phyloP scores from a whole-genome alignment of 2,113 vertebrate species.

The Ailuropoda melanoleuca region DNA sequence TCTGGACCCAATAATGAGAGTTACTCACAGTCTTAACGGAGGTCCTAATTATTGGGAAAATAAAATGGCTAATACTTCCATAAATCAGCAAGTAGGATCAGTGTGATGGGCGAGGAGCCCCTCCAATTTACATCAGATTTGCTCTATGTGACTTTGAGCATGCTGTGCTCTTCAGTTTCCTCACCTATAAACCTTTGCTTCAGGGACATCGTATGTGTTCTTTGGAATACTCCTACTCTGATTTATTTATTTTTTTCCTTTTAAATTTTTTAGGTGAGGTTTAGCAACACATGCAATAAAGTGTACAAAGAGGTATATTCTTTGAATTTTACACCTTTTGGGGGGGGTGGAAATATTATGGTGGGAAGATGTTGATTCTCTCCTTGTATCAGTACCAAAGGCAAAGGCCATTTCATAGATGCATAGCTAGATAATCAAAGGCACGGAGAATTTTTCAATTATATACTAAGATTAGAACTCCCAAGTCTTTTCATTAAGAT shows the following conservation, averaged over 20 bases:
- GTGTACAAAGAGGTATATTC: not conserved
- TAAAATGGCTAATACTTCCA: not conserved
- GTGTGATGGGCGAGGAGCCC: not conserved
- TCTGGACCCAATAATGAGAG: not conserved
- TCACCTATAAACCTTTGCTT: not conserved
- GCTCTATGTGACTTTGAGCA: not conserved
- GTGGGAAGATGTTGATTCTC: not conserved
- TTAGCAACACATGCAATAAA: not conserved
- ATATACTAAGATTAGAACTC: not conserved
- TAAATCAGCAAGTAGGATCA: not conserved
- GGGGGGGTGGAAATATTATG: not conserved
- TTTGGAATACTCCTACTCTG: not conserved
- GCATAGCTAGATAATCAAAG: not conserved
- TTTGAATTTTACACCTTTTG: not conserved
- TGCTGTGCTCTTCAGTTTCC: not conserved
- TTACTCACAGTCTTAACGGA: not conserved
- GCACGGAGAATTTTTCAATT: not conserved
- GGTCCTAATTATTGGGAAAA: constrained; percentile 12
- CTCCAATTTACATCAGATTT: not conserved
- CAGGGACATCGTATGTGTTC: not conserved
- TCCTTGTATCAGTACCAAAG: not conserved
- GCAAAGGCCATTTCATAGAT: not conserved
- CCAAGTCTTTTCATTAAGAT: not conserved
- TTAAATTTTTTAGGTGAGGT: not conserved
- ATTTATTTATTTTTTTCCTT: not conserved